A percentile compares a stretch with the other conserved stretches of the same genome.
Evolutionary conservation across 1,140 invertebrate species (phyloP).

Genomic region (Stratiolaelaps scimitus): DNA sequence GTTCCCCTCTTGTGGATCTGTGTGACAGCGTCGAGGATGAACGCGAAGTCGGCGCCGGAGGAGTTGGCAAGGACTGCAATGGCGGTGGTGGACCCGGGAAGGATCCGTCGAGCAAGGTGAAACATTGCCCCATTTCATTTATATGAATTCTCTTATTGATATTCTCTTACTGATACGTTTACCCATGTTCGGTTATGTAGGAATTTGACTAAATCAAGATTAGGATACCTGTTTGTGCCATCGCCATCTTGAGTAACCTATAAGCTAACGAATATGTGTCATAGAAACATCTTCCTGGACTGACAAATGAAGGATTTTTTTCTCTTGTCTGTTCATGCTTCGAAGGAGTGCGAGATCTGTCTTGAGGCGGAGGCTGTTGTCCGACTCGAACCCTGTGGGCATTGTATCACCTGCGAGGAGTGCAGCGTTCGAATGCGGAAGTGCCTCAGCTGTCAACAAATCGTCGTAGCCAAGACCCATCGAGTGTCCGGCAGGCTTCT

Average conservation of each 20-base stretch:
- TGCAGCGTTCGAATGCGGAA: conserved; percentile 66
- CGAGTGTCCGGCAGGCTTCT: conserved; percentile 34
- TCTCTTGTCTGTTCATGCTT: not conserved
- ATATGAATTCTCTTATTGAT: too few species aligned
- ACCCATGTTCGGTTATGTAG: too few species aligned
- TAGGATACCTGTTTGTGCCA: too few species aligned
- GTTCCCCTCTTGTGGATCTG: conserved; percentile 4
- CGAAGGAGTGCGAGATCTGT: conserved; percentile 56
- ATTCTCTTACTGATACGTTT: too few species aligned
- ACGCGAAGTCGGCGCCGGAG: not conserved
- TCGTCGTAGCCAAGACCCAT: conserved; percentile 46
- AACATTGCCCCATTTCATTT: too few species aligned
- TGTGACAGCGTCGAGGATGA: not conserved
- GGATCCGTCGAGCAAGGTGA: too few species aligned
- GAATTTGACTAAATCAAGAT: too few species aligned
- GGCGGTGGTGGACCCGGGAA: too few species aligned
- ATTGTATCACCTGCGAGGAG: conserved; percentile 59
- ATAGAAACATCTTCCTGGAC: too few species aligned
- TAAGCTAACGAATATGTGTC: too few species aligned
- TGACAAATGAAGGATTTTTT: not conserved
- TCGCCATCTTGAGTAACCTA: too few species aligned
- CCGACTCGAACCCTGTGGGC: conserved; percentile 58
- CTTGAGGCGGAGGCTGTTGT: conserved; percentile 53
- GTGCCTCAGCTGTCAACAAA: conserved; percentile 55
- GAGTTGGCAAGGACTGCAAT: too few species aligned